Percentiles rank a stretch among this genome's conserved stretches.
Conservation (phyloP, 2,113 vertebrate genomes). For the Taxidea taxus region DNA sequence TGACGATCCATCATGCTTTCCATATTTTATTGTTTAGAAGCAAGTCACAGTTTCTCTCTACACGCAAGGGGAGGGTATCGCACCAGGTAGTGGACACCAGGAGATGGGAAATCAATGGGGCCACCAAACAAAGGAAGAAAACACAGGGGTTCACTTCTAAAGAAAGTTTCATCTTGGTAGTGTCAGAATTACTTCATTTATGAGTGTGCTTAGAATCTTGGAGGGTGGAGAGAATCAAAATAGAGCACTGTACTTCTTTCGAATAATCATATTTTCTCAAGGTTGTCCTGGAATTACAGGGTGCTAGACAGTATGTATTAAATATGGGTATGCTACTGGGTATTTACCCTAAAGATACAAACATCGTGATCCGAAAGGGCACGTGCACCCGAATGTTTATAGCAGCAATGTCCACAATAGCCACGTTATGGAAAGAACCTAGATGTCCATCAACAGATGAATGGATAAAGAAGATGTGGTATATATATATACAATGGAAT, state of each 20-base stretch:
- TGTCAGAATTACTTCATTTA: background rate
- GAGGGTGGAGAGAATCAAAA: background rate
- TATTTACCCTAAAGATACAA: too few relatives aligned
- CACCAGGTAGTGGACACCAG: background rate
- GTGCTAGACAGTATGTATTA: background rate
- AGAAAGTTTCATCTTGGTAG: background rate
- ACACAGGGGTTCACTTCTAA: background rate
- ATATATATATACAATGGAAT: too few relatives aligned
- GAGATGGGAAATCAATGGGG: background rate
- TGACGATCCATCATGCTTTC: background rate
- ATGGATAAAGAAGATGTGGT: too few relatives aligned
- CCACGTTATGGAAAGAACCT: too few relatives aligned
- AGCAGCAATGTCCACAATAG: too few relatives aligned
- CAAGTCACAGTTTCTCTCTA: background rate
- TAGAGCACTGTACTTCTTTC: background rate
- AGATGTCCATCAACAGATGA: too few relatives aligned
- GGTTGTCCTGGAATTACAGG: background rate
- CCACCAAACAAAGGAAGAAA: background rate
- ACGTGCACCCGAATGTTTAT: too few relatives aligned
- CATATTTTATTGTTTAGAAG: background rate
- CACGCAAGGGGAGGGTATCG: background rate
- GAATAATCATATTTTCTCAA: background rate
- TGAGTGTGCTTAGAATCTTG: background rate
- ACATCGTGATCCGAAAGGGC: too few relatives aligned
- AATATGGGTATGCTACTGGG: too few relatives aligned